Evolutionary conservation across 2,888 invertebrate genomes (phyloP), one percentile per base, ranked within the genome.

Genomic region (Itoplectis maculator): DNA sequence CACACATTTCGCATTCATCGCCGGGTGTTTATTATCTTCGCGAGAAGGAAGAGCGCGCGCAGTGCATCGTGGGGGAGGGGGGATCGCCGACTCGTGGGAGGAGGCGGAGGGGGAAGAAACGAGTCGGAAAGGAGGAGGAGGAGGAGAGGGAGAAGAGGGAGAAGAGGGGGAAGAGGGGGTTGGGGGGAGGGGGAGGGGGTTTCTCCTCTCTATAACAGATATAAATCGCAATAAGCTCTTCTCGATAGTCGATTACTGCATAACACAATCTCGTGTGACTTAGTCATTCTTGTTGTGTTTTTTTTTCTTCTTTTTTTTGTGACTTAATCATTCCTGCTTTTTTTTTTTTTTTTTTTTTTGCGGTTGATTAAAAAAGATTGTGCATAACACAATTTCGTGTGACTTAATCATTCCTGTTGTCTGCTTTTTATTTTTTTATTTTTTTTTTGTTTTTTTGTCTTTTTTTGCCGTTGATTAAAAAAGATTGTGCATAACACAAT

Each of bases 1-100:
- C 82, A 70, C 82, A 70, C 87, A 87, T 88, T 88, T 88, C 87
- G 86, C 85, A 88, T 88, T 88, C 89, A 87, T 84, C 87, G 75
- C 78, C 75, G 18, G 56, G 74, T 61, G 54, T 81, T n/a, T 83
- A 69, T 83, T 74, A 81, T 83, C 79, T 29, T n/a, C 40, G 78
- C 63, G 59, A 49, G 74, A 35, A 65, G 49, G 82, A 74, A 42
- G 63, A 68, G 69, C 42, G 18, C 47, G 49, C 13, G 40, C 18
- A 2, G 47, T 9, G 47, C 15, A 65, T 37, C 45, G n/a, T 18
- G 7, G 9, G 35, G 42, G 11, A 29, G 42, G 35, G 0, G 3
- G 35, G 15, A 69, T n/a, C 18, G 20, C 4, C 23, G n/a, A 49
- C 18, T 9, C 15, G 49, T 37, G 42, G 65, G 13, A n/a, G 20